These are phyloP conservation scores for Abscondita cerata DNA, from an alignment of 2,888 invertebrate species.

Conservation along the genomic window DNA sequence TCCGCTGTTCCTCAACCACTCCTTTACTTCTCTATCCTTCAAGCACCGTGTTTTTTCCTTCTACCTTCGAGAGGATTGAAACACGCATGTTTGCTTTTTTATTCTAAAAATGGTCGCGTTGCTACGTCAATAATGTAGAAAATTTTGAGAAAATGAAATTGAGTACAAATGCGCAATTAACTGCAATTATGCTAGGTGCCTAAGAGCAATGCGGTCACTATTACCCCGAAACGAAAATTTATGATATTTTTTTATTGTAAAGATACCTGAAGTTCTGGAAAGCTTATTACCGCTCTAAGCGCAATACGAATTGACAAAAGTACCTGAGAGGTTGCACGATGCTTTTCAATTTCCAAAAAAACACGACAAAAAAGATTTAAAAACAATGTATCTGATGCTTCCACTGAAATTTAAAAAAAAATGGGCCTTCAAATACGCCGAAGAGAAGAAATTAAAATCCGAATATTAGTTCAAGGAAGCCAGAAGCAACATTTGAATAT, in stretches of 20 bases:
- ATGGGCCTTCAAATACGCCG: neutral
- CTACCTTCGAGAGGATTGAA: too few relatives aligned
- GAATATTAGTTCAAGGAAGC: too few relatives aligned
- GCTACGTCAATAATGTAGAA: too few relatives aligned
- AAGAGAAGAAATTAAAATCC: constrained; percentile 1
- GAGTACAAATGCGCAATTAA: too few relatives aligned
- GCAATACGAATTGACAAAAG: neutral
- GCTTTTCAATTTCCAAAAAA: neutral
- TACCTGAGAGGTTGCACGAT: neutral
- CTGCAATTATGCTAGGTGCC: neutral
- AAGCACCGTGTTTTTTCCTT: too few relatives aligned
- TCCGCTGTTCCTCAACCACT: too few relatives aligned
- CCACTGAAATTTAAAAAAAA: neutral
- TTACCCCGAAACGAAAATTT: neutral
- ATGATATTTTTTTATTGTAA: neutral
- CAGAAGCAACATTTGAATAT: too few relatives aligned
- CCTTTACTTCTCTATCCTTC: too few relatives aligned
- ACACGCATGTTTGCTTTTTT: too few relatives aligned
- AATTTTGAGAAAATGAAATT: too few relatives aligned
- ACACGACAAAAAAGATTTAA: neutral
- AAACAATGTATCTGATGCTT: neutral
- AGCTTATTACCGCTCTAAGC: neutral
- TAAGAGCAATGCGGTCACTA: neutral
- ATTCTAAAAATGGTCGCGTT: too few relatives aligned
- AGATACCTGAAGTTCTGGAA: neutral